A percentile compares a stretch with the other conserved stretches of the same genome.
Conservation (phyloP, 2,888 invertebrate genomes). For the Drosophila anceps region DNA sequence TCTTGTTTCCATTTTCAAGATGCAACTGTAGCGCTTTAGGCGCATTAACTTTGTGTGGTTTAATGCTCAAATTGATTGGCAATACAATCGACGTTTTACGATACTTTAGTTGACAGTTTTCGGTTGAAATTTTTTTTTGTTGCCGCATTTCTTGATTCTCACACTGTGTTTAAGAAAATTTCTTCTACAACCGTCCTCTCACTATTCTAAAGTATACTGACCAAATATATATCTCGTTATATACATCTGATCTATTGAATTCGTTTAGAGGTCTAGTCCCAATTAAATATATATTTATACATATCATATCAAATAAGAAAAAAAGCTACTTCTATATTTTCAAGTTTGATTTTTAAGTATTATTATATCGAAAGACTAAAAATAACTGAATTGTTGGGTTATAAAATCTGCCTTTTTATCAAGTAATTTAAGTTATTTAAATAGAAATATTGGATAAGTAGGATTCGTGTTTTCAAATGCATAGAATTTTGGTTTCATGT, state of each 20-base stretch:
- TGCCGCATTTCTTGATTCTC: background rate
- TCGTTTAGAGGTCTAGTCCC: no score
- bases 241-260: background rate
- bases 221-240: background rate
- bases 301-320: no score
- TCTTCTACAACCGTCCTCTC: background rate
- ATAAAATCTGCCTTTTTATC: no score
- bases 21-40: slow-evolving; percentile 43
- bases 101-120: slow-evolving; percentile 79
- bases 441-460: background rate
- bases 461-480: no score
- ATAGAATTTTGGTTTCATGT: no score
- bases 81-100: slow-evolving; percentile 83
- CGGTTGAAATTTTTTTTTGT: slow-evolving; percentile 31
- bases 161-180: no score
- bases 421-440: no score
- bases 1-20: slow-evolving; percentile 27
- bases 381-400: no score
- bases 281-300: no score
- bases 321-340: no score
- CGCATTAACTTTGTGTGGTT: slow-evolving; percentile 76
- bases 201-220: background rate
- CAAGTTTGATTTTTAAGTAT: no score
- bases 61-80: slow-evolving; percentile 80
- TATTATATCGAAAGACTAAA: no score